Base-by-base conservation (phyloP, 2,888 invertebrate species). In the Elegia similella region DNA sequence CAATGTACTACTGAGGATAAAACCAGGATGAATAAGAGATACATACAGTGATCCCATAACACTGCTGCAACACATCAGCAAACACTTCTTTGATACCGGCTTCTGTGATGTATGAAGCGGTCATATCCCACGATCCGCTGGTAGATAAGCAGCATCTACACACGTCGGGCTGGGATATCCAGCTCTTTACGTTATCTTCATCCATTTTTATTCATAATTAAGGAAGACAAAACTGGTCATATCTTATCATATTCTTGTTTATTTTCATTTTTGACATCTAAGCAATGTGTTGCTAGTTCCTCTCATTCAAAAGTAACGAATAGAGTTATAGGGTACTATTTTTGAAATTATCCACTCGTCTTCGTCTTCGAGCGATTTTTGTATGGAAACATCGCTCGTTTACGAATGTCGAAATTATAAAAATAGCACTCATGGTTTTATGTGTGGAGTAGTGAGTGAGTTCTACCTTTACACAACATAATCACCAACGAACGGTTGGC, bases 121-220 rank as follows among this genome's bases (percentile, higher is more conserved):
- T 78, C n/a, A 82, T 42, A 59, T 82, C 80, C 69, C 70, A 76
- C 8, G 67, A 71, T 6, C 77, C 78, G 43, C 64, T 75, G n/a
- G 75, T 63, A 1, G 78, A 69, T 13, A 86, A 62, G 56, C 86
- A 86, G 50, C 81, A 84, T 29, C 86, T 75, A 58, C 86, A 86
- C 0, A 81, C 74, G 57, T 79, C 72, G 3, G 78, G 72, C 58
- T 72, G 62, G 1, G 58, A 62, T 16, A 67, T 54, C 72, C 73
- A 75, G 17, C 63, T 67, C 34, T 65, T 62, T 34, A 63, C 7
- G 55, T 64, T 65, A 13, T 67, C 63, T 15, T 61, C 54, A 55
- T 71, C 66, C 72, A 73, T 71, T 54, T 62, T 23, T 23, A 23
- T 52, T 55, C 23, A 59, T 10, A 60, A 62, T 57, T 30, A 13